These are phyloP conservation scores for Empidonax alnorum DNA, from an alignment of 2,113 vertebrate genomes.

Conservation along the genomic window DNA sequence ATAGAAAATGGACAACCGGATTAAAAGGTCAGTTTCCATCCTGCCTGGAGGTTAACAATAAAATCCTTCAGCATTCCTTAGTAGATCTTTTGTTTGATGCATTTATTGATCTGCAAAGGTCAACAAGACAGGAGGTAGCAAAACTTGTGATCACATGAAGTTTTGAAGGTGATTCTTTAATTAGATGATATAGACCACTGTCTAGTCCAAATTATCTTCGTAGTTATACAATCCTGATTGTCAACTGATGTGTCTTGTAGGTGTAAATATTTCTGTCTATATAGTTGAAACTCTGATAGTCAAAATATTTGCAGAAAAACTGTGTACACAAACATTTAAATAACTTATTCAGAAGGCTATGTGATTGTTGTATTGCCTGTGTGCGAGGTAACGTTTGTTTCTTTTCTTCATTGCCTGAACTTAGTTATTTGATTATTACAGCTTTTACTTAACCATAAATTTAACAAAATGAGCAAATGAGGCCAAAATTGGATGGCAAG, in stretches of 20 bases:
- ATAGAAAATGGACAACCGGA: neutral
- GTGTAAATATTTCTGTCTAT: neutral
- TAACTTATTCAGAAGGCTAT: neutral
- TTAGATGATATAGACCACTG: neutral
- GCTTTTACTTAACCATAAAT: neutral
- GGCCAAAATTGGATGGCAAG: neutral
- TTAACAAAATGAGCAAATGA: neutral
- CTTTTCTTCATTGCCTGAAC: neutral
- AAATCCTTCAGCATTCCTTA: neutral
- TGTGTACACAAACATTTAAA: neutral
- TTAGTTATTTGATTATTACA: neutral
- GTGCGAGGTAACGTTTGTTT: neutral
- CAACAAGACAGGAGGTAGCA: neutral
- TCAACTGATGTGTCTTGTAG: neutral
- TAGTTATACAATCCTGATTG: neutral
- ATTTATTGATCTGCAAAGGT: neutral
- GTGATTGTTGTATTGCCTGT: neutral
- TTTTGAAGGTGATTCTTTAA: neutral
- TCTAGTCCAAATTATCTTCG: neutral
- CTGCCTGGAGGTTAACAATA: neutral
- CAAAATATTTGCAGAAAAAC: neutral
- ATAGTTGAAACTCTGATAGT: neutral
- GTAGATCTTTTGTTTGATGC: neutral
- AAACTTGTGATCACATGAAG: neutral
- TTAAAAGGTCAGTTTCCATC: neutral